Conservation (phyloP, 2,888 invertebrate species). For the Cancer borealis region DNA sequence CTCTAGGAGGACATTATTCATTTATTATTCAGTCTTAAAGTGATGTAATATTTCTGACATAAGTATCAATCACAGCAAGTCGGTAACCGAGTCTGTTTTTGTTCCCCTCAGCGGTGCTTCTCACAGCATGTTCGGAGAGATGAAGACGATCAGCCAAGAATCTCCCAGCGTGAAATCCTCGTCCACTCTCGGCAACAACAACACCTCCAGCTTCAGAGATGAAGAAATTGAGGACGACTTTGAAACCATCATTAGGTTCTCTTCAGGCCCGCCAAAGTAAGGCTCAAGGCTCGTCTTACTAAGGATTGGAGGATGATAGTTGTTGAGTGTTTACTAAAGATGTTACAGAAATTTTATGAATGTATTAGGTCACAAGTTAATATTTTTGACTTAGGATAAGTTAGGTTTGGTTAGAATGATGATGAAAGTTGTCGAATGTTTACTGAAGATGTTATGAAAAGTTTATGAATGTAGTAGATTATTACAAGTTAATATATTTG, state of each 20-base stretch:
- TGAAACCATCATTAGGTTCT: constrained; percentile 78
- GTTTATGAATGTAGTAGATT: background rate
- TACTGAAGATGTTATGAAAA: background rate
- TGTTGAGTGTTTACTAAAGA: background rate
- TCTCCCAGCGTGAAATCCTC: constrained; percentile 80
- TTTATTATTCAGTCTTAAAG: background rate
- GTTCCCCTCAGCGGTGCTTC: constrained; percentile 84
- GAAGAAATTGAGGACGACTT: constrained; percentile 80
- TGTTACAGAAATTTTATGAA: background rate
- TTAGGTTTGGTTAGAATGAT: no score
- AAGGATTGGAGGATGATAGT: background rate
- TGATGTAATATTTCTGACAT: background rate
- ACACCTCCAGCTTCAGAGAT: constrained; percentile 76
- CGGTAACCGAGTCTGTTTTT: background rate
- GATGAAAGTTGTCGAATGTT: background rate
- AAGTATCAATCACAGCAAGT: background rate
- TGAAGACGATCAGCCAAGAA: constrained; percentile 95
- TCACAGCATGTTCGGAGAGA: constrained; percentile 93
- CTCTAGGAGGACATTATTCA: background rate
- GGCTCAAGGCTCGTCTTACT: constrained; percentile 15
- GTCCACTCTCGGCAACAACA: constrained; percentile 61
- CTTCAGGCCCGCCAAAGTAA: constrained; percentile 84
- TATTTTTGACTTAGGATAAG: background rate
- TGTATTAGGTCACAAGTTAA: background rate
- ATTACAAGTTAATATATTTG: background rate